Conservation (phyloP, 1,140 invertebrate species). For the Metaphire vulgaris region DNA sequence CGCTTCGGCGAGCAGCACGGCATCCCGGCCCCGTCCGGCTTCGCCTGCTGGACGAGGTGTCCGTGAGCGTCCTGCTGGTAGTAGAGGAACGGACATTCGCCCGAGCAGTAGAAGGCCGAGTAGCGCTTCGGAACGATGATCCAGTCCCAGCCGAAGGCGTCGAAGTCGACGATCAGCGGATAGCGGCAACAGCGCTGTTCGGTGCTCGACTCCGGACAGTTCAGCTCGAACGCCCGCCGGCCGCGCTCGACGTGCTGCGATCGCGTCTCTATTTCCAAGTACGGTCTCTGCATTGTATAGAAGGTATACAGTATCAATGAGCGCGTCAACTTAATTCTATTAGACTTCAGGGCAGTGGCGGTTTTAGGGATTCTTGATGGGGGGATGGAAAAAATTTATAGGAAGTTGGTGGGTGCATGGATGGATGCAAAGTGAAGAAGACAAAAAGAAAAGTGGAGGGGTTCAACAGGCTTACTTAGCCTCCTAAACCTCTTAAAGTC, state of each 20-base stretch:
- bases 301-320: too few species aligned
- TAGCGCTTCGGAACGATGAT: constrained; percentile 94
- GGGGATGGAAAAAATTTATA: too few species aligned
- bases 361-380: too few species aligned
- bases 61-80: neutral
- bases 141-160: constrained; percentile 97
- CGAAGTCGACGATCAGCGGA: constrained; percentile 66
- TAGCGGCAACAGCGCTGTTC: constrained; percentile 15
- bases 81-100: constrained; percentile 72
- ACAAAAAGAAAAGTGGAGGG: too few species aligned
- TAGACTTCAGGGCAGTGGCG: too few species aligned
- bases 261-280: neutral
- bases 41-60: constrained; percentile 2
- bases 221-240: neutral
- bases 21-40: constrained; percentile 56
- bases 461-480: too few species aligned
- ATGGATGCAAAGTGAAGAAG: too few species aligned
- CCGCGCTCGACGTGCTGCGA: neutral
- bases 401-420: too few species aligned
- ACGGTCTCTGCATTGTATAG: neutral
- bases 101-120: constrained; percentile 88
- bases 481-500: too few species aligned
- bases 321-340: too few species aligned
- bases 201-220: constrained; percentile 2
- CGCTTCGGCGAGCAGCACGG: constrained; percentile 89